Conservation (phyloP, 2,797 vertebrate genomes). For the Scolopax bukidnonensis region DNA sequence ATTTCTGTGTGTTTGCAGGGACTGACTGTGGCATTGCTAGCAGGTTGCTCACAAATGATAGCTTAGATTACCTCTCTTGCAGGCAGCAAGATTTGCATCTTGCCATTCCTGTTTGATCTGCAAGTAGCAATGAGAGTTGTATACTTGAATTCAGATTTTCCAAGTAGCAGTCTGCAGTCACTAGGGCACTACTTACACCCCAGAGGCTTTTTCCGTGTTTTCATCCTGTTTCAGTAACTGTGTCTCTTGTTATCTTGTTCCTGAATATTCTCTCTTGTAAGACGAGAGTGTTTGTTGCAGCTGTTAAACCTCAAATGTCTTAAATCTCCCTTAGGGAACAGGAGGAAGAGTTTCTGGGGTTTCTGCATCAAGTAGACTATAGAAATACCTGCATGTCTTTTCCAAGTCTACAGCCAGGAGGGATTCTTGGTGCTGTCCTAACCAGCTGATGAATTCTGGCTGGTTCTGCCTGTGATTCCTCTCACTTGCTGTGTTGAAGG, state of each 20-base stretch:
- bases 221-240: constrained; percentile 54
- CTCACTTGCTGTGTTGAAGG: fast-evolving
- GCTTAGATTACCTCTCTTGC: constrained; percentile 21
- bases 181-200: constrained; percentile 51
- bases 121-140: constrained; percentile 29
- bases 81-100: constrained; percentile 44
- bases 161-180: constrained; percentile 46
- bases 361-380: neutral
- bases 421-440: constrained; percentile 10
- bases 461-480: neutral
- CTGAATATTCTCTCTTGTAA: constrained; percentile 65
- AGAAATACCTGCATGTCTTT: constrained; percentile 12
- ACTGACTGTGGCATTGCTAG: constrained; percentile 20
- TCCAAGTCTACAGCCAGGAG: neutral
- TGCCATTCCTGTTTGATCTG: constrained; percentile 45
- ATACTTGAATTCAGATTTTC: constrained; percentile 24
- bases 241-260: constrained; percentile 65
- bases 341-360: constrained; percentile 40
- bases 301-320: constrained; percentile 64
- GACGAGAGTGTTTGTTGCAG: constrained; percentile 63
- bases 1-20: constrained; percentile 1
- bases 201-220: constrained; percentile 55
- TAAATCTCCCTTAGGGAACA: constrained; percentile 52
- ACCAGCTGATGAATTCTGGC: constrained; percentile 7
- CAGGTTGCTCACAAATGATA: constrained; percentile 21